Evolutionary conservation across 1,140 invertebrate genomes (phyloP).

Genomic region (Drosophila funebris): DNA sequence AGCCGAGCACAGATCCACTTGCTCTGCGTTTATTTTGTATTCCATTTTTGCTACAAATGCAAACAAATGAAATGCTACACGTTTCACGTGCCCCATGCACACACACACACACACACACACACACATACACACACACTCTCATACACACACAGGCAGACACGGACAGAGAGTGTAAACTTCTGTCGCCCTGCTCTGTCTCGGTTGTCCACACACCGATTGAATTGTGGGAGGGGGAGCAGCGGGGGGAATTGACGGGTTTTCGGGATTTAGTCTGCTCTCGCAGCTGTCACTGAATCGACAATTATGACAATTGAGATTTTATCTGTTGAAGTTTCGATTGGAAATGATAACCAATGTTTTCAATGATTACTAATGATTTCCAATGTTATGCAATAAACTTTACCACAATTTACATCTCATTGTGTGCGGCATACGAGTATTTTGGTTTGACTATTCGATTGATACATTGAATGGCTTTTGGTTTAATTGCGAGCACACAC

Average conservation of each 20-base stretch:
- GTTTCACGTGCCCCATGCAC: constrained; percentile 15
- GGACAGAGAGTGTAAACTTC: background rate
- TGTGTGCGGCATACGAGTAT: background rate
- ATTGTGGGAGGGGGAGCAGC: background rate
- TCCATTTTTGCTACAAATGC: constrained; percentile 26
- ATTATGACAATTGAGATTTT: constrained; percentile 58
- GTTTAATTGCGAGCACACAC: too few relatives aligned
- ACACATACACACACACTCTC: background rate
- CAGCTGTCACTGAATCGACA: constrained; percentile 45
- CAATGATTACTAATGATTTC: constrained; percentile 24
- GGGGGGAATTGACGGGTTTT: background rate
- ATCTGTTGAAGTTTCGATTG: constrained; percentile 25
- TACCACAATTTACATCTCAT: constrained; percentile 18
- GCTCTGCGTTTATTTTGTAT: constrained; percentile 28
- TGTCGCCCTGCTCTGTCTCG: background rate
- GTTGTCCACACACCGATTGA: background rate
- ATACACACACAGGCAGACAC: background rate
- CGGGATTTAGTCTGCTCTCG: background rate
- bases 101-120: background rate
- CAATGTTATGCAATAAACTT: constrained; percentile 18
- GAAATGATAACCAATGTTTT: constrained; percentile 25
- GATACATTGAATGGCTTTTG: background rate
- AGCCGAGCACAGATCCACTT: constrained; percentile 14
- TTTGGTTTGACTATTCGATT: constrained; percentile 8
- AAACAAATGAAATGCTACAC: constrained; percentile 37